Percentiles rank a stretch among this genome's conserved stretches.
Evolutionary conservation across 2,797 vertebrate species (phyloP).

Genomic region (Eidolon dupreanum): DNA sequence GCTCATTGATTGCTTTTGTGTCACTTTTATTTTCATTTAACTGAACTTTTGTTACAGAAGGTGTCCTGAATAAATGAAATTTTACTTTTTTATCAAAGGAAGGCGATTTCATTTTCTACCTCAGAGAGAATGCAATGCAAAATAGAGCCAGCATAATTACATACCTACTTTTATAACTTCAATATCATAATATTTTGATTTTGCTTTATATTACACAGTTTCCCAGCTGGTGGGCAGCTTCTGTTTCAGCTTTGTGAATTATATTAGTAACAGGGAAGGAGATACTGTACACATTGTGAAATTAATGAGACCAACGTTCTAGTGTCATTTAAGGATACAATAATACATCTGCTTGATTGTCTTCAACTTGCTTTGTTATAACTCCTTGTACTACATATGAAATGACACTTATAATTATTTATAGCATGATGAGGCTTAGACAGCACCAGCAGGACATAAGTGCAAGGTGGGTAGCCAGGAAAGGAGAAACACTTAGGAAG

Average conservation of each 20-base stretch:
- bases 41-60: conserved; percentile 35
- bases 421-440: background rate
- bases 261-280: conserved; percentile 63
- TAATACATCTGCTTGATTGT: conserved; percentile 41
- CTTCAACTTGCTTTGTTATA: conserved; percentile 43
- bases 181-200: conserved; percentile 80
- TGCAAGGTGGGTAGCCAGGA: background rate
- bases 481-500: background rate
- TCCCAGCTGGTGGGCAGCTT: conserved; percentile 79
- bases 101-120: conserved; percentile 57
- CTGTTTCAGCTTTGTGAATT: conserved; percentile 74
- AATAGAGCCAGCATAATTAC: conserved; percentile 67
- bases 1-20: background rate
- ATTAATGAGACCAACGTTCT: conserved; percentile 69
- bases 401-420: conserved; percentile 29
- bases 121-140: conserved; percentile 62
- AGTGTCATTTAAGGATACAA: conserved; percentile 41
- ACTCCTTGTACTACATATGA: background rate
- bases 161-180: conserved; percentile 71
- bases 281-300: conserved; percentile 56
- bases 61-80: conserved; percentile 26
- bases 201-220: conserved; percentile 71
- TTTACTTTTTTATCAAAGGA: conserved; percentile 62
- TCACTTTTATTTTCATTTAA: conserved; percentile 30
- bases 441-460: background rate